These are phyloP conservation scores for Phrynosoma blainvillii DNA, from an alignment of 2,113 vertebrate genomes.

Conservation along the genomic window DNA sequence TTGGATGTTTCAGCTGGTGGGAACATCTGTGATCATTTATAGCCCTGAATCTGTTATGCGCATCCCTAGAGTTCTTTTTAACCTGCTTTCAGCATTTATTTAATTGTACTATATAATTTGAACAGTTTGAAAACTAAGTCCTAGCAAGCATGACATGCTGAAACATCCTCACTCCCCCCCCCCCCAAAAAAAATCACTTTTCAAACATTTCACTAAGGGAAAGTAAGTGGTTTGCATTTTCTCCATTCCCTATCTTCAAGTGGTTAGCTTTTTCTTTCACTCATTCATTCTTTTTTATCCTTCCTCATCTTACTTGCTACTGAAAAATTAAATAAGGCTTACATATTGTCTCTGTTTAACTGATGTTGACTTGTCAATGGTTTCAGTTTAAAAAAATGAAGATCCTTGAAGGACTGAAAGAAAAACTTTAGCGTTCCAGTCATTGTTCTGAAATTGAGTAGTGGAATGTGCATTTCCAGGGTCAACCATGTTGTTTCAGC, in stretches of 20 bases:
- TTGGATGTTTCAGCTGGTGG: constrained; percentile 70
- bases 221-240: not conserved
- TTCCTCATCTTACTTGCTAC: constrained; percentile 60
- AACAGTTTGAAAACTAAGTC: constrained; percentile 50
- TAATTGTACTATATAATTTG: constrained; percentile 63
- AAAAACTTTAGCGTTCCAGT: not conserved
- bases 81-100: constrained; percentile 76
- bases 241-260: constrained; percentile 7
- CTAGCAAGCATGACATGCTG: constrained; percentile 55
- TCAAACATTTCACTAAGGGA: constrained; percentile 51
- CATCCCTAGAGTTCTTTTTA: constrained; percentile 73
- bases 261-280: not conserved
- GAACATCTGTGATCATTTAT: constrained; percentile 83
- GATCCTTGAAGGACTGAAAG: constrained; percentile 60
- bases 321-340: constrained; percentile 68
- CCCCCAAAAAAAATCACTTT: constrained; percentile 56
- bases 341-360: constrained; percentile 64
- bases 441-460: not conserved
- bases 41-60: constrained; percentile 76
- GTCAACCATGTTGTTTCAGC: constrained; percentile 37
- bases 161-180: constrained; percentile 22
- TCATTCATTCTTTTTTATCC: not conserved
- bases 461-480: constrained; percentile 32
- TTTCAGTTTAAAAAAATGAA: constrained; percentile 56
- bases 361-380: constrained; percentile 62